A percentile compares a stretch with the other conserved stretches of the same genome.
phyloP scores from a whole-genome alignment of 2,797 vertebrate species.

The Danio kyathit region DNA sequence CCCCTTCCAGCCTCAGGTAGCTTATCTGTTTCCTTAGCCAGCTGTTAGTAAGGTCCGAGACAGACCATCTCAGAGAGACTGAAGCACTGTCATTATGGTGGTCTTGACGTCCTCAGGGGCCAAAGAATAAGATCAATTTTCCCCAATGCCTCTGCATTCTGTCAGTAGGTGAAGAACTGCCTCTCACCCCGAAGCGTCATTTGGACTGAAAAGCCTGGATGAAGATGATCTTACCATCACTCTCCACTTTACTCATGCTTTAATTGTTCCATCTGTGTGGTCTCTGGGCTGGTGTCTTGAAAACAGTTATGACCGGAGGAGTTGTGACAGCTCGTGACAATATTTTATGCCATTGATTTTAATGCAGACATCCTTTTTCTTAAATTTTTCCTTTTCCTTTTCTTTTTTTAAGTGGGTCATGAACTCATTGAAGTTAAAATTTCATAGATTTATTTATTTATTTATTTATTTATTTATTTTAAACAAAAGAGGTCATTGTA shows the following conservation, averaged over 20 bases:
- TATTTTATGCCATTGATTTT: constrained; percentile 23
- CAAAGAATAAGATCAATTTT: constrained; percentile 54
- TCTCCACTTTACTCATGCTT: background rate
- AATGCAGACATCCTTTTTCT: constrained; percentile 11
- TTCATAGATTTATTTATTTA: no score
- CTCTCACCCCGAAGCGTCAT: constrained; percentile 29
- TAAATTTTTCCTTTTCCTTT: no score
- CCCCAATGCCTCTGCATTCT: constrained; percentile 17
- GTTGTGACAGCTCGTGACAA: constrained; percentile 33
- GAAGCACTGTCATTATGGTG: constrained; percentile 48
- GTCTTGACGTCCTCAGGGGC: constrained; percentile 41
- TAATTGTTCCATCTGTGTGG: constrained; percentile 26
- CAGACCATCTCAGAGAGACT: constrained; percentile 46
- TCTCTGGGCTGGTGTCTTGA: constrained; percentile 8
- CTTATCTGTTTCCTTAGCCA: constrained; percentile 45
- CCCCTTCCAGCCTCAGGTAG: constrained; percentile 21
- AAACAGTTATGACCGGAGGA: background rate
- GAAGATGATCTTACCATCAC: constrained; percentile 6
- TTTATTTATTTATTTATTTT: no score
- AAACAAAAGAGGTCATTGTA: no score
- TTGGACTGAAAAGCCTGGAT: background rate
- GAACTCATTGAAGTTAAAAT: no score
- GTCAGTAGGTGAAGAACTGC: constrained; percentile 34
- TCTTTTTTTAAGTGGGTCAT: no score
- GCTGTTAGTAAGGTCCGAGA: constrained; percentile 54